These are phyloP conservation scores for Galago senegalensis DNA, from an alignment of 2,797 vertebrate species.

Conservation along the genomic window DNA sequence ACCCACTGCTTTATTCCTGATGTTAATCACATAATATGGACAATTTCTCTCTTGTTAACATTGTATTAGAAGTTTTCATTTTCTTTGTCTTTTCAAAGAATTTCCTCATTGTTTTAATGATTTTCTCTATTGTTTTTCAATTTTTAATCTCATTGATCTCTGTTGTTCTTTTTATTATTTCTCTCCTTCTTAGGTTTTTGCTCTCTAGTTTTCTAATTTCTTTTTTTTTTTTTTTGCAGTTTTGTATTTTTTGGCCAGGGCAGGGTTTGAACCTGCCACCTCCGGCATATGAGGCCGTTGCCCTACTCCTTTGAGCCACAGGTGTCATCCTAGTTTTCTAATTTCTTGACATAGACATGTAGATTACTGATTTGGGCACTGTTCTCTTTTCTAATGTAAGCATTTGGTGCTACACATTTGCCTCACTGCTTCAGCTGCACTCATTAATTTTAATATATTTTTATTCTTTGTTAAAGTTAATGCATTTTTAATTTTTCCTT, in stretches of 20 bases:
- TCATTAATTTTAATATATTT: not conserved
- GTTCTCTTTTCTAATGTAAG: not conserved
- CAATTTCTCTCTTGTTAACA: conserved; percentile 8
- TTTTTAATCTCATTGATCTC: conserved; percentile 9
- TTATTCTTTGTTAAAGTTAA: not conserved
- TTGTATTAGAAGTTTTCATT: not conserved
- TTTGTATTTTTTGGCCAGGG: no score
- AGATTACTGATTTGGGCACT: not conserved
- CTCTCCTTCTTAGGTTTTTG: not conserved
- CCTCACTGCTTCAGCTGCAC: not conserved
- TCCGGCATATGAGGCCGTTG: no score
- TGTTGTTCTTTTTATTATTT: not conserved
- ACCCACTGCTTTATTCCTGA: not conserved
- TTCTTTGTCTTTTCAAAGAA: conserved; percentile 2
- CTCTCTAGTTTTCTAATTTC: not conserved
- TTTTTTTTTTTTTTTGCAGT: not conserved
- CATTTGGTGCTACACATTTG: not conserved
- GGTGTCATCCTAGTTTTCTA: not conserved
- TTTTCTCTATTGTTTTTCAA: not conserved
- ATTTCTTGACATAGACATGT: not conserved
- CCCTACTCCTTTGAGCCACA: no score
- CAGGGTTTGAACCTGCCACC: no score
- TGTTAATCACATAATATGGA: not conserved
- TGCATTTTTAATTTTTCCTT: not conserved
- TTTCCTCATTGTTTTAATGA: not conserved